A percentile compares a stretch with the other conserved stretches of the same genome.
Evolutionary conservation across 2,797 vertebrate species (phyloP).

Genomic region (Platyrinchus mystaceus): DNA sequence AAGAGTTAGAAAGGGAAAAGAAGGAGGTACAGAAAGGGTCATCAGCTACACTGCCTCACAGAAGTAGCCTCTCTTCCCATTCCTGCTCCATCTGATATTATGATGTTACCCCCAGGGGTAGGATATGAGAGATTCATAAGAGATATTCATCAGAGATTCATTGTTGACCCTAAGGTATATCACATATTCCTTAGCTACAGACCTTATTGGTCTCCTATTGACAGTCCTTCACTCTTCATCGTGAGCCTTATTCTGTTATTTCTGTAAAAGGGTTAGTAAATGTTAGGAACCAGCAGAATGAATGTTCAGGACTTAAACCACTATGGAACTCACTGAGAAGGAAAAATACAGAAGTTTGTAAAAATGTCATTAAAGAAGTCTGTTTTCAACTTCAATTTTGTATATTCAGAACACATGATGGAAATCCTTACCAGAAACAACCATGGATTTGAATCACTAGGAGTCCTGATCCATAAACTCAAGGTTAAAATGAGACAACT

Average conservation of each 20-base stretch:
- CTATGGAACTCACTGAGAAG: not conserved
- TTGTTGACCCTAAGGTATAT: not conserved
- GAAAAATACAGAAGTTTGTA: not conserved
- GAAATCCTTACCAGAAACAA: not conserved
- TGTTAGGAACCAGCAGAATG: not conserved
- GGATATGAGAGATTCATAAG: not conserved
- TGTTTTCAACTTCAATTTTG: not conserved
- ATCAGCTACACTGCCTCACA: not conserved
- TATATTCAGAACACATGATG: not conserved
- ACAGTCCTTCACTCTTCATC: not conserved
- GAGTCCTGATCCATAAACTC: not conserved
- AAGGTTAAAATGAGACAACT: not conserved
- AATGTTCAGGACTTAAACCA: not conserved
- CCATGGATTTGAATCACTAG: not conserved
- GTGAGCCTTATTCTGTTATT: not conserved
- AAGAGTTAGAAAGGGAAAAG: not conserved
- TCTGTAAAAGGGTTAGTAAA: not conserved
- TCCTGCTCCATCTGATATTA: not conserved
- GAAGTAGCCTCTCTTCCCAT: not conserved
- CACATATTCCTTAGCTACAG: not conserved
- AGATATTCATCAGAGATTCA: not conserved
- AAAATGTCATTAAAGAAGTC: not conserved
- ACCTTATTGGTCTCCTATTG: not conserved
- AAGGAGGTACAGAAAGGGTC: not conserved
- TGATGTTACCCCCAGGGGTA: not conserved